phyloP scores from a whole-genome alignment of 2,797 vertebrate genomes.

The Glyptemys insculpta region DNA sequence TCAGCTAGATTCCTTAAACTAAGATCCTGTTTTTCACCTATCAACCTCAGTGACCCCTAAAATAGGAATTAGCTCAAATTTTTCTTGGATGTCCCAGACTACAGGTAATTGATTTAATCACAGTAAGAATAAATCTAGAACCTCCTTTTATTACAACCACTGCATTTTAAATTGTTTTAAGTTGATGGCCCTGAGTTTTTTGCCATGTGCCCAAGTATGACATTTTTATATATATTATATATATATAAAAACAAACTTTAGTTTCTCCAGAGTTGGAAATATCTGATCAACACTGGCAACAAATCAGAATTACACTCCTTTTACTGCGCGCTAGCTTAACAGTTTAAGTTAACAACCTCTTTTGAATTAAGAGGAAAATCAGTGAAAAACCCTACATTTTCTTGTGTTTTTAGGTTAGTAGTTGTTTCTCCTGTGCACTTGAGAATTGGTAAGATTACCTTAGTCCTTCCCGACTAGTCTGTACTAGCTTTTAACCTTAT shows the following conservation, averaged over 20 bases:
- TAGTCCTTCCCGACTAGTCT: background rate
- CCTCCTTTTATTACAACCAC: background rate
- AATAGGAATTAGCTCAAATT: background rate
- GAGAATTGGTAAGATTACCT: background rate
- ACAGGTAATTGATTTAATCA: background rate
- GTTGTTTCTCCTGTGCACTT: constrained; percentile 8
- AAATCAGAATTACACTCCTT: background rate
- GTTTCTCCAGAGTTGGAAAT: background rate
- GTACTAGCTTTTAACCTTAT: background rate
- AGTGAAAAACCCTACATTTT: background rate
- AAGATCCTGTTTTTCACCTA: background rate
- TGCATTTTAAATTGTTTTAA: background rate
- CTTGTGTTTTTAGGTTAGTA: background rate
- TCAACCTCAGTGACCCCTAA: accelerated
- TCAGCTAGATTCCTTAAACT: background rate
- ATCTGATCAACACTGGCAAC: background rate
- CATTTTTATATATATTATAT: background rate
- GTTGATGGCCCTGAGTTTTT: background rate
- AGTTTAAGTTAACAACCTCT: background rate
- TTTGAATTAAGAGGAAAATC: background rate
- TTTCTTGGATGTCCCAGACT: background rate
- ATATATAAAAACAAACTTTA: background rate
- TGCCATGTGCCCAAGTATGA: background rate
- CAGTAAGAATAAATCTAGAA: background rate
- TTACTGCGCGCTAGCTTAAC: background rate